Evolutionary conservation across 2,797 vertebrate genomes (phyloP), one percentile per base, ranked within the genome.

Genomic region (Acanthurus lineatus): DNA sequence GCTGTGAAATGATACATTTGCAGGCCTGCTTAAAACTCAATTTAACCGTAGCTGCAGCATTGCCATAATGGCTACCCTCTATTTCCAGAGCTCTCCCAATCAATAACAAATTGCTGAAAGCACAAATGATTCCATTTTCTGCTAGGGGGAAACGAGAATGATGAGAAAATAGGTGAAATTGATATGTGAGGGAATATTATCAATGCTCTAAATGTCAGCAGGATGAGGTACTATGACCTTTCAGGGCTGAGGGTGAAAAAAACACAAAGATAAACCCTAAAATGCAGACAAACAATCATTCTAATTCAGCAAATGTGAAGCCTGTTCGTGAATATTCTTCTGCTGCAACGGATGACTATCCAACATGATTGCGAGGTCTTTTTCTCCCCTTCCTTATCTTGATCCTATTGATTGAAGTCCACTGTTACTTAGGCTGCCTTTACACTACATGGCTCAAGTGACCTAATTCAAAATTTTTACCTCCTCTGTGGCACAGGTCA

Each of bases 61-160:
- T 92, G 95, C 94, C 92, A 93, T 95, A 96, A 95, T 95, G 94
- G 95, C 92, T 90, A 91, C 92, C 93, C 93, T 94, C 94, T 96
- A 95, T 96, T 95, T 95, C 93, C 94, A 94, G 93, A 94, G 93
- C 93, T 94, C 86, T 92, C 86, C 93, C 93, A 96, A 96, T 96
- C 96, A 96, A 96, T 96, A 96, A 94, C 93, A 94, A 94, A 95
- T 94, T 95, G 95, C 95, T 96, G 94, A 96, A 95, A 96, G 95
- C 94, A 95, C 94, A 95, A 96, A 96, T 96, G 94, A 96, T 95
- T 95, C 93, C 94, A 96, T 96, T 96, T 95, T 95, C 93, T 95
- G 92, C 90, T 90, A 88, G 91, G 93, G 93, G 92, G 93, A 94
- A 95, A 95, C 90, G 94, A 92, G 94, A 96, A 95, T 95, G 93